A percentile compares a stretch with the other conserved stretches of the same genome.
Conservation (phyloP, 2,113 vertebrate species). For the Pelecanoides urinatrix region DNA sequence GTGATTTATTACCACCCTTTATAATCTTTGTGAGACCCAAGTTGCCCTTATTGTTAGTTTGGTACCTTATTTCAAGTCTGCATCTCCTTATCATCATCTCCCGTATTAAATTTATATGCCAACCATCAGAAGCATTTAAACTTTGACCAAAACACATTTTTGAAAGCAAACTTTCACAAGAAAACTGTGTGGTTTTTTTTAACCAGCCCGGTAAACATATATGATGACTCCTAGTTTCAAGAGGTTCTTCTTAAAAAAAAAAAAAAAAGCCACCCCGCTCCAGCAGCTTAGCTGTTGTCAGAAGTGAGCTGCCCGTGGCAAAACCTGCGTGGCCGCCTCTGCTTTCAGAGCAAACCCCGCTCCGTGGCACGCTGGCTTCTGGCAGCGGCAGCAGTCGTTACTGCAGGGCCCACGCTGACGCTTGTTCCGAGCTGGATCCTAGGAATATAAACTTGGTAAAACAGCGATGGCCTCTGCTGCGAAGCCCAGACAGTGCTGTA, state of each 20-base stretch:
- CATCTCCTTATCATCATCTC: neutral
- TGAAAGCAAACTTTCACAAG: neutral
- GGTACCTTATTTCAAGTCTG: neutral
- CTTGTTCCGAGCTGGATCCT: neutral
- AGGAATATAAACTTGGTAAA: no score
- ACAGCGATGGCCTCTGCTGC: rapidly evolving
- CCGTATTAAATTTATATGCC: neutral
- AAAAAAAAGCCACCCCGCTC: neutral
- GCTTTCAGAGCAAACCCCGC: neutral
- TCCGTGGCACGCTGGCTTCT: rapidly evolving
- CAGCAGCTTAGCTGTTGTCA: neutral
- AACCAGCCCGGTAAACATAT: neutral
- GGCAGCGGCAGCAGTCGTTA: neutral
- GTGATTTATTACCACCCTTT: no score
- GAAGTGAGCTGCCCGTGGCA: neutral
- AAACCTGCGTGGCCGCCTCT: neutral
- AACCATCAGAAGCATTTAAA: neutral
- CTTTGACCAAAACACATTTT: neutral
- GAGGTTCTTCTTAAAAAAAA: neutral
- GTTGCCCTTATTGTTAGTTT: no score
- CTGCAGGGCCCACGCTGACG: neutral
- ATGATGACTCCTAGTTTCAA: no score
- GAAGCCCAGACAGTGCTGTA: neutral
- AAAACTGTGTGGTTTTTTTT: neutral
- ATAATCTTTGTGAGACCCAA: neutral